Percentiles rank a stretch among this genome's conserved stretches.
These are phyloP conservation scores for Cataglyphis hispanica DNA, from an alignment of 1,140 invertebrate genomes.

Conservation along the genomic window DNA sequence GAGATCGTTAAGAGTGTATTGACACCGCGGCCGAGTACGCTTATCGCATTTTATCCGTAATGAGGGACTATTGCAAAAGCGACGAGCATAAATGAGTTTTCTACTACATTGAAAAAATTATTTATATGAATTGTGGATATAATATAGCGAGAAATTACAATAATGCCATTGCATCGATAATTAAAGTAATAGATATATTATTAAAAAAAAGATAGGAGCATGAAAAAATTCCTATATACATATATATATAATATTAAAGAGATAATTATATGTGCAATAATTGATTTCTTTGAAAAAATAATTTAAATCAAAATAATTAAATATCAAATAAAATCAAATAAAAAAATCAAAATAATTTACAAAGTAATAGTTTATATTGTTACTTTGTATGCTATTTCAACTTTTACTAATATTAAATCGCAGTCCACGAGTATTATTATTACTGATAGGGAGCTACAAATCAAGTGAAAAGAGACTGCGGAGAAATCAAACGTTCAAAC, in stretches of 20 bases:
- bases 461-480: slow-evolving; percentile 7
- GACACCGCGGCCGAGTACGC: neutral
- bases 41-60: slow-evolving; percentile 12
- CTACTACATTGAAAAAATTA: neutral
- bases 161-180: neutral
- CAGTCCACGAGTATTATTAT: slow-evolving; percentile 41
- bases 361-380: neutral
- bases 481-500: slow-evolving; percentile 44
- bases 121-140: neutral
- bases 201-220: neutral
- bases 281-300: neutral
- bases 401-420: slow-evolving; percentile 61
- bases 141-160: neutral
- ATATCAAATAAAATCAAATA: neutral
- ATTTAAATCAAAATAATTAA: neutral
- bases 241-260: too few species aligned
- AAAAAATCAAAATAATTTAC: neutral
- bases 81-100: neutral
- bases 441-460: neutral
- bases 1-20: slow-evolving; percentile 38
- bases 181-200: neutral
- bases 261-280: neutral
- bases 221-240: neutral
- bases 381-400: too few species aligned
- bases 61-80: neutral